phyloP scores from a whole-genome alignment of 2,113 vertebrate genomes.

The Cettia cetti region DNA sequence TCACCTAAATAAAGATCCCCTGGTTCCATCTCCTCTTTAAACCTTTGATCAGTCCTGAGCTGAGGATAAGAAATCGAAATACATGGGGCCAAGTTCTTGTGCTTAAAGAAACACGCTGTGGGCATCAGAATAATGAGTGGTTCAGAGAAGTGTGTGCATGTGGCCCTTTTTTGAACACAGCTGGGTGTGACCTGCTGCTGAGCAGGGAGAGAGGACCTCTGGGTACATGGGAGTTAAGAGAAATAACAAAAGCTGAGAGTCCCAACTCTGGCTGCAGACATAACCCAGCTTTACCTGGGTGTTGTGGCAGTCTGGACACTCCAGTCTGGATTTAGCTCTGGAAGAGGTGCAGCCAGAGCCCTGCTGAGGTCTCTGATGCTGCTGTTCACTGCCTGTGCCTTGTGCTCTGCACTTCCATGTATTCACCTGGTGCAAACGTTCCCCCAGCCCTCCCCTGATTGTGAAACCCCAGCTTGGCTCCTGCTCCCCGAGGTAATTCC shows the following conservation, averaged over 20 bases:
- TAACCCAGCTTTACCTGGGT: background rate
- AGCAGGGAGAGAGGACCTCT: background rate
- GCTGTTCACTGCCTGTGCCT: background rate
- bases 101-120: background rate
- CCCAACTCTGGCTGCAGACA: background rate
- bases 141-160: rapidly evolving
- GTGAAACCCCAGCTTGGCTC: background rate
- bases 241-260: background rate
- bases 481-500: background rate
- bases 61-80: background rate
- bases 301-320: background rate
- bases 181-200: background rate
- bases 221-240: background rate
- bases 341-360: background rate
- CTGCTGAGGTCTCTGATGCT: background rate
- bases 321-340: background rate
- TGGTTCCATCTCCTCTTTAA: background rate
- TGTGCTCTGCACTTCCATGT: background rate
- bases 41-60: background rate
- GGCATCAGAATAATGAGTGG: background rate
- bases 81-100: background rate
- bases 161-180: background rate
- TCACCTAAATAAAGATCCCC: background rate
- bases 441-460: background rate
- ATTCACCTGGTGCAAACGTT: background rate